Conservation (phyloP, 2,113 vertebrate species). For the Puma concolor region DNA sequence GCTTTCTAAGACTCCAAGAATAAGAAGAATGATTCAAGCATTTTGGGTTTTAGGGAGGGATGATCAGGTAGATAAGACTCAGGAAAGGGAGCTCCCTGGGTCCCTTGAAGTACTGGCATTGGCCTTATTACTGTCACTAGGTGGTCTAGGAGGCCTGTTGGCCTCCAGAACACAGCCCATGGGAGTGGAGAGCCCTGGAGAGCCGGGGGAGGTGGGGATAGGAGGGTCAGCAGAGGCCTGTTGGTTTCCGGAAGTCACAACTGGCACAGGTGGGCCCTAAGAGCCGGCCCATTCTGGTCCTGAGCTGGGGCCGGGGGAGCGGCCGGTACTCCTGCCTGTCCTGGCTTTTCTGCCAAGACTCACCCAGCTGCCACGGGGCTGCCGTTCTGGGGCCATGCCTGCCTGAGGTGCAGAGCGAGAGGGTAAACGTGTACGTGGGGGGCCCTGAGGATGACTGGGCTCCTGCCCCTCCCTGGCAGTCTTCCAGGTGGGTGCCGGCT, state of each 20-base stretch:
- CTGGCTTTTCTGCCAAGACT: not conserved
- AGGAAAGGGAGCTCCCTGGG: not conserved
- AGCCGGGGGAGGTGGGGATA: too few species aligned
- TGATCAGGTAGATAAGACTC: not conserved
- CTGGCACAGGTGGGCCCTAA: not conserved
- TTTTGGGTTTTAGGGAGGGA: not conserved
- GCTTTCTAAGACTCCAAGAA: not conserved
- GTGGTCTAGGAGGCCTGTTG: not conserved
- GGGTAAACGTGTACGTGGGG: fast-evolving
- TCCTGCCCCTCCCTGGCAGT: not conserved
- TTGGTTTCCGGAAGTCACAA: not conserved
- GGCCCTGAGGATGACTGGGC: not conserved
- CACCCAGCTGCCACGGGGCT: not conserved
- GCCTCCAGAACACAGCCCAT: not conserved
- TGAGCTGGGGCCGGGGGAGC: not conserved
- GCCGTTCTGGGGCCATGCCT: not conserved
- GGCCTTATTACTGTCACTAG: not conserved
- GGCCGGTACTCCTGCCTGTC: not conserved
- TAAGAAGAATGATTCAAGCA: not conserved
- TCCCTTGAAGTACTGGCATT: too few species aligned
- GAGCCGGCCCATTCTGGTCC: not conserved
- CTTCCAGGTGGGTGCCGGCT: not conserved
- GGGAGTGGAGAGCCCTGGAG: not conserved
- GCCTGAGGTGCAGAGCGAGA: not conserved
- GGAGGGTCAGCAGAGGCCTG: not conserved